phyloP scores from a whole-genome alignment of 2,888 invertebrate genomes.

The Coenonympha glycerion region DNA sequence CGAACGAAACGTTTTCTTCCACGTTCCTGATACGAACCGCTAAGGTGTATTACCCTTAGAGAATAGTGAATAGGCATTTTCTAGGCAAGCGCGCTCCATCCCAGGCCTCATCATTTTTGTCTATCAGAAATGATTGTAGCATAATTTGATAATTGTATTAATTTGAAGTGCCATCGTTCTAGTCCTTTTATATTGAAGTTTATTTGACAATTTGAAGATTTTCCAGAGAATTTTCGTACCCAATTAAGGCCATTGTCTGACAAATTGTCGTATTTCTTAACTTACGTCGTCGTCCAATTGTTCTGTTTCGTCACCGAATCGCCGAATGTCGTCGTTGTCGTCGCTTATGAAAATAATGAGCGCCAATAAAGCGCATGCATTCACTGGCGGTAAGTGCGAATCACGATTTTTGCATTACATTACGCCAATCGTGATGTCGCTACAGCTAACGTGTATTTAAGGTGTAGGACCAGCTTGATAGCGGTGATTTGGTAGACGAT shows the following conservation, averaged over 20 bases:
- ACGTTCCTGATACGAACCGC: no score
- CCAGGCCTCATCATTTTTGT: no score
- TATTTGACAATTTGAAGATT: not conserved
- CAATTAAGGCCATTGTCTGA: not conserved
- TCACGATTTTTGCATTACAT: conserved; percentile 52
- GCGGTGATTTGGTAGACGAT: not conserved
- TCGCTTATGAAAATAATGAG: conserved; percentile 43
- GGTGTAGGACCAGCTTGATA: not conserved
- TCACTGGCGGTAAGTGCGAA: conserved; percentile 35
- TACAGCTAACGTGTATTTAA: conserved; percentile 8
- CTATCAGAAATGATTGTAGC: no score
- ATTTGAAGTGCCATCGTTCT: no score
- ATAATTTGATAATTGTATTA: no score
- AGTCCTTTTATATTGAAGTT: no score
- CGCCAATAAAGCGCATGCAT: conserved; percentile 41
- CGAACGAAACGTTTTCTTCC: no score
- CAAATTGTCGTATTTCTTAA: not conserved
- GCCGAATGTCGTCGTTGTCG: conserved; percentile 29
- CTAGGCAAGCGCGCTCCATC: no score
- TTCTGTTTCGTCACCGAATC: conserved; percentile 2
- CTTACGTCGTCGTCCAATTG: not conserved
- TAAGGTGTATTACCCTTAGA: no score
- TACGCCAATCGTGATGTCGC: conserved; percentile 18
- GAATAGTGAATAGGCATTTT: no score
- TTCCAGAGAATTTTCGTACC: not conserved